Conservation (phyloP, 2,797 vertebrate genomes). For the Myripristis murdjan region DNA sequence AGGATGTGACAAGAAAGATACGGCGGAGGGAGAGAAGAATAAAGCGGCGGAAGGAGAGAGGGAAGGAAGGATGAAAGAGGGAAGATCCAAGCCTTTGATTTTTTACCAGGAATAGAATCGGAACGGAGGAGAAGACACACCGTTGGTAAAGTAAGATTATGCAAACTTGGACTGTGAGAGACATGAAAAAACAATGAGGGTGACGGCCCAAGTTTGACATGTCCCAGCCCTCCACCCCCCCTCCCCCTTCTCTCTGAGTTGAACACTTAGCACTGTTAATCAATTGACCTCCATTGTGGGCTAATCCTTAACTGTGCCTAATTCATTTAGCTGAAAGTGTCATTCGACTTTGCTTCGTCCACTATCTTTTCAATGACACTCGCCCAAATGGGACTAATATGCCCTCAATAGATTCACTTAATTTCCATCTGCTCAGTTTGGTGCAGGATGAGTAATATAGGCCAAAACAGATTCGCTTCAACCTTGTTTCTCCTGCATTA, state of each 20-base stretch:
- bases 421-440: constrained; percentile 82
- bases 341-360: constrained; percentile 75
- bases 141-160: constrained; percentile 62
- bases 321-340: constrained; percentile 83
- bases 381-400: constrained; percentile 84
- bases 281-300: constrained; percentile 84
- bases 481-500: constrained; percentile 66
- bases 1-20: constrained; percentile 78
- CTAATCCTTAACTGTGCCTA: constrained; percentile 81
- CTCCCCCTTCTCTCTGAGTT: constrained; percentile 67
- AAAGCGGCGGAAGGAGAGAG: constrained; percentile 51
- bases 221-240: constrained; percentile 1
- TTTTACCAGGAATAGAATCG: constrained; percentile 56
- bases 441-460: constrained; percentile 66
- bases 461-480: constrained; percentile 53
- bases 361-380: constrained; percentile 82
- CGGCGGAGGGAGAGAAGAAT: constrained; percentile 46
- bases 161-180: constrained; percentile 88
- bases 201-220: constrained; percentile 35
- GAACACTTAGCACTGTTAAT: constrained; percentile 76
- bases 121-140: constrained; percentile 50
- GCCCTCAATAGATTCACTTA: constrained; percentile 78
- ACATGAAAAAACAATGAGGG: constrained; percentile 23
- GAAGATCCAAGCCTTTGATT: constrained; percentile 69
- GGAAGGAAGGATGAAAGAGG: constrained; percentile 68